Conservation (phyloP, 1,140 invertebrate genomes). For the Meteorus sp. region DNA sequence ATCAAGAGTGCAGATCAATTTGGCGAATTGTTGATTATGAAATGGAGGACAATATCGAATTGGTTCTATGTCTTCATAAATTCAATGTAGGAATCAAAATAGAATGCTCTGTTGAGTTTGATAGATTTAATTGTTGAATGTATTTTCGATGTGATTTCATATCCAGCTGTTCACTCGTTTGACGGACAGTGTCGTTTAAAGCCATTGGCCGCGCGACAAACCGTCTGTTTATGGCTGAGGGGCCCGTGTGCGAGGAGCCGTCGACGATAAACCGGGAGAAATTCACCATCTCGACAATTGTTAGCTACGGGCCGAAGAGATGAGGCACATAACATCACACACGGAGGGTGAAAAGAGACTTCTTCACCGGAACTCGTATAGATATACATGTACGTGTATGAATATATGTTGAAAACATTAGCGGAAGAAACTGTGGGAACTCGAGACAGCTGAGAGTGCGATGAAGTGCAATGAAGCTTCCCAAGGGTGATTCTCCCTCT, state of each 20-base stretch:
- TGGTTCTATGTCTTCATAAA: too few species aligned
- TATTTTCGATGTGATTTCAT: too few species aligned
- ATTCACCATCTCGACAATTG: neutral
- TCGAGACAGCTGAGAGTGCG: slow-evolving; percentile 39
- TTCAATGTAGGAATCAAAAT: too few species aligned
- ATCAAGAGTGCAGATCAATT: neutral
- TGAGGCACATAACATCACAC: slow-evolving; percentile 11
- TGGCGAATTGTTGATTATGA: too few species aligned
- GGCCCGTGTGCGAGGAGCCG: slow-evolving; percentile 5
- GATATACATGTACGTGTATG: slow-evolving; percentile 10
- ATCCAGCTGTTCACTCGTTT: too few species aligned
- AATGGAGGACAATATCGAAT: too few species aligned
- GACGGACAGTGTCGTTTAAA: slow-evolving; percentile 15
- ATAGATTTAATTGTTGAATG: too few species aligned
- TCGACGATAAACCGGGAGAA: slow-evolving; percentile 27
- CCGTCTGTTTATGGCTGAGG: too few species aligned
- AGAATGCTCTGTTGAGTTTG: too few species aligned
- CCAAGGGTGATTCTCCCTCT: neutral
- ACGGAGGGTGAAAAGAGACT: slow-evolving; percentile 22
- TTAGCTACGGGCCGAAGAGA: neutral
- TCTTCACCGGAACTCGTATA: slow-evolving; percentile 16
- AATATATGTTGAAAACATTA: slow-evolving; percentile 17
- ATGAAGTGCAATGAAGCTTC: slow-evolving; percentile 10
- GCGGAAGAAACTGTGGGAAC: slow-evolving; percentile 51
- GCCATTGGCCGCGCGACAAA: slow-evolving; percentile 7